phyloP scores from a whole-genome alignment of 2,113 vertebrate species.

The Poeciliopsis turrubarensis region DNA sequence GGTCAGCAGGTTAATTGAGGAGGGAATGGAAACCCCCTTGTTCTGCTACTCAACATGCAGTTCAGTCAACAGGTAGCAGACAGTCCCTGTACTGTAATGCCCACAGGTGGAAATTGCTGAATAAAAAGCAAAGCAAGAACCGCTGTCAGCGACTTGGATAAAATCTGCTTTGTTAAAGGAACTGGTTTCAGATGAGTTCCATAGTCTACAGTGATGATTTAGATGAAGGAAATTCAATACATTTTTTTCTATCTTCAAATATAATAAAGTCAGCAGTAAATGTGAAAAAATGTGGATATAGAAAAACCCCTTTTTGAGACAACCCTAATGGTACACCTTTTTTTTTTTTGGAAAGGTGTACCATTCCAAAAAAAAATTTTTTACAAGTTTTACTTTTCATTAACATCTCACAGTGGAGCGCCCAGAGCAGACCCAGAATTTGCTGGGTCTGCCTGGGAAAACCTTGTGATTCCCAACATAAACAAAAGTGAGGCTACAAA shows the following conservation, averaged over 20 bases:
- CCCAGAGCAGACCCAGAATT: neutral
- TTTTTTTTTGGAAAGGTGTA: too few species aligned
- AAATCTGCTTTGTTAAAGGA: neutral
- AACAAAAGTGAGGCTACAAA: neutral
- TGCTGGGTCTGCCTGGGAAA: neutral
- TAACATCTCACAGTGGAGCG: neutral
- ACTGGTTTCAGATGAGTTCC: neutral
- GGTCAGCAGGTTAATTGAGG: neutral
- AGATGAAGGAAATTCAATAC: neutral
- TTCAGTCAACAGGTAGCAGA: neutral
- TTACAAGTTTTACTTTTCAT: neutral
- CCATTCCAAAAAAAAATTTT: neutral
- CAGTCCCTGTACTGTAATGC: neutral
- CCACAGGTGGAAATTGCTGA: neutral
- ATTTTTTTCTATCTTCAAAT: neutral
- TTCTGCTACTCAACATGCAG: neutral
- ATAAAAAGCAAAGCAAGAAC: neutral
- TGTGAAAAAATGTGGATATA: neutral
- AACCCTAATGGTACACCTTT: too few species aligned
- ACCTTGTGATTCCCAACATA: neutral
- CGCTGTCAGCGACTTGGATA: neutral
- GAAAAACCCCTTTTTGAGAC: neutral
- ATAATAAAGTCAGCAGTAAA: neutral
- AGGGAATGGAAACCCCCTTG: neutral
- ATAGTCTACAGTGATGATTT: neutral